Base-by-base conservation (phyloP, 2,888 invertebrate species). In the Mactromeris polynyma region DNA sequence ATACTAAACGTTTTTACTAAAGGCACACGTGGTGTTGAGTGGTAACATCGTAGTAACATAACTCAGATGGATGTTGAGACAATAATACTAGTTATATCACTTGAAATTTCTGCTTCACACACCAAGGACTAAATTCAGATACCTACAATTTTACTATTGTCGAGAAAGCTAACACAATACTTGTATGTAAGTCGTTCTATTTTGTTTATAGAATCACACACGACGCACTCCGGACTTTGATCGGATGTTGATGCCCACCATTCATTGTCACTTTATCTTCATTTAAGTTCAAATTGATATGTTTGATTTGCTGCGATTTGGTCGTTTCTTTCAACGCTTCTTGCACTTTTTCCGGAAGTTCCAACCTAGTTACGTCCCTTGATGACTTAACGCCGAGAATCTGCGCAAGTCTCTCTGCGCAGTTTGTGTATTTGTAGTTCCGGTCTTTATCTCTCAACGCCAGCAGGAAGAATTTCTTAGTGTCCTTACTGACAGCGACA, bases 401-500 rank as follows among this genome's bases (percentile, higher is more conserved):
- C 31, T 83, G 33, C 7, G 81, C 42, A 0, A 89, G 83, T 40
- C 92, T 42, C 31, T 87, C 88, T 7, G 46, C 78, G 21, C 79
- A 73, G 31, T 85, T 83, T 9, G 58, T 64, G 33, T 80, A 88
- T 17, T 79, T 46, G 33, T 81, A 82, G 4, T 81, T 87, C 78
- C 91, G 86, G 0, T 88, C 84, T 31, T 85, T 38, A 42, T 91
- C 91, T 38, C 87, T 77, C 40, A 92, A 79, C 7, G 92, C 87
- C n/a, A 92, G 81, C 26, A 92, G 51, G 81, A 86, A 91, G 26
- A 92, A 64, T 58, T 90, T 89, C 58, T 87, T 91, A 78, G 90
- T 91, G 81, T 92, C 91, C 64, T 90, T 92, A 51, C 89, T 89
- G 31, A 92, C 84, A 73, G 85, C 85, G 19, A 92, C 78, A 36